Conservation (phyloP, 2,113 vertebrate species). For the Nettapus auritus region DNA sequence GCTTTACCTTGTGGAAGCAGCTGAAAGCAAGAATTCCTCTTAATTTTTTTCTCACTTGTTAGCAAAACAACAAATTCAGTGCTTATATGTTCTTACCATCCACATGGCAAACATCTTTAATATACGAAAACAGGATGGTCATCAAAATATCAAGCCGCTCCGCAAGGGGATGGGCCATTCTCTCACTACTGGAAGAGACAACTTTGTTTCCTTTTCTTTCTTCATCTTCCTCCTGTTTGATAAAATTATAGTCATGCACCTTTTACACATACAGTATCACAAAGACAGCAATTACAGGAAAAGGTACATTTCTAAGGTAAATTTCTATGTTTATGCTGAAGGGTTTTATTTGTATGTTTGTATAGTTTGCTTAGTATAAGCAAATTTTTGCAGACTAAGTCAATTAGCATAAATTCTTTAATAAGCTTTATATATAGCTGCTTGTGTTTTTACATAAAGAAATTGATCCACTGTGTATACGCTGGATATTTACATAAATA, state of each 20-base stretch:
- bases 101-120: slow-evolving; percentile 85
- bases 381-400: background rate
- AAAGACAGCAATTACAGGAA: background rate
- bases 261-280: background rate
- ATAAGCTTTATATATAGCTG: background rate
- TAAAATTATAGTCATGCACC: background rate
- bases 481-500: background rate
- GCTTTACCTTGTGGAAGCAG: background rate
- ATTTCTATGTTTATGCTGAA: background rate
- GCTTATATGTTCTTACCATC: slow-evolving; percentile 79
- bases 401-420: background rate
- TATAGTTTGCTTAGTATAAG: background rate
- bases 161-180: slow-evolving; percentile 88
- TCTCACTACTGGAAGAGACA: background rate
- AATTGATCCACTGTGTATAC: background rate
- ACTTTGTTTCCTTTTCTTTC: slow-evolving; percentile 37
- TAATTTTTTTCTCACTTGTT: background rate
- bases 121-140: slow-evolving; percentile 85
- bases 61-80: background rate
- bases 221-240: slow-evolving; percentile 84
- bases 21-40: background rate
- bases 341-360: background rate
- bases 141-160: slow-evolving; percentile 91
- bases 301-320: background rate
- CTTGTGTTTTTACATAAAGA: background rate